Evolutionary conservation across 37 sponge, comb jelly and placozoan species (phyloP).

Genomic region (Diacarnus erythraeanus): DNA sequence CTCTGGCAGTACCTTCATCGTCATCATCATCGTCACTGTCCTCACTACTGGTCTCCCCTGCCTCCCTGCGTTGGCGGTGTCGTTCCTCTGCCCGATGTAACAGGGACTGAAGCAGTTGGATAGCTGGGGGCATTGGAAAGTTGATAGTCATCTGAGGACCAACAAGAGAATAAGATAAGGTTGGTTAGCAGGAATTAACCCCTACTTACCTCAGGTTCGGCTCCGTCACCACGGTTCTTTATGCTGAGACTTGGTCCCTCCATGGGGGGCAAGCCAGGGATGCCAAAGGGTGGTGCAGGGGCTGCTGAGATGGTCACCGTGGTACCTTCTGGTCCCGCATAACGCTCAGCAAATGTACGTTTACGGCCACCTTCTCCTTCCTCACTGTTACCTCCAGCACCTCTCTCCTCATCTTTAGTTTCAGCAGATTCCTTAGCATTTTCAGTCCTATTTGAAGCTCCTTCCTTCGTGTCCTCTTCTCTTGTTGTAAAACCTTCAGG

Average conservation of each 20-base stretch:
- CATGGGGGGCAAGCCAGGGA: constrained; percentile 23
- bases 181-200: neutral
- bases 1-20: neutral
- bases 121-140: constrained; percentile 43
- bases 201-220: constrained; percentile 18
- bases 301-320: constrained; percentile 25
- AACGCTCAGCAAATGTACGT: constrained; percentile 25
- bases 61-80: neutral
- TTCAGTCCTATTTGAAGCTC: neutral
- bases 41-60: neutral
- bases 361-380: neutral
- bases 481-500: neutral
- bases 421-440: neutral
- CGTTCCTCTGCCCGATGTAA: constrained; percentile 10
- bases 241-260: constrained; percentile 37
- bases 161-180: neutral
- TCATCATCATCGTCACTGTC: neutral
- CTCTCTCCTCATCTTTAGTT: neutral
- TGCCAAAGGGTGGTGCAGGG: neutral
- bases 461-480: neutral
- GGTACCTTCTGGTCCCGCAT: constrained; percentile 35
- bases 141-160: constrained; percentile 31
- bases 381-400: neutral
- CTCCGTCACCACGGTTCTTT: constrained; percentile 23
- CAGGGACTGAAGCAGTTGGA: constrained; percentile 32